Evolutionary conservation across 2,888 invertebrate species (phyloP), one percentile per base, ranked within the genome.

Genomic region (Odontocolon sp.): DNA sequence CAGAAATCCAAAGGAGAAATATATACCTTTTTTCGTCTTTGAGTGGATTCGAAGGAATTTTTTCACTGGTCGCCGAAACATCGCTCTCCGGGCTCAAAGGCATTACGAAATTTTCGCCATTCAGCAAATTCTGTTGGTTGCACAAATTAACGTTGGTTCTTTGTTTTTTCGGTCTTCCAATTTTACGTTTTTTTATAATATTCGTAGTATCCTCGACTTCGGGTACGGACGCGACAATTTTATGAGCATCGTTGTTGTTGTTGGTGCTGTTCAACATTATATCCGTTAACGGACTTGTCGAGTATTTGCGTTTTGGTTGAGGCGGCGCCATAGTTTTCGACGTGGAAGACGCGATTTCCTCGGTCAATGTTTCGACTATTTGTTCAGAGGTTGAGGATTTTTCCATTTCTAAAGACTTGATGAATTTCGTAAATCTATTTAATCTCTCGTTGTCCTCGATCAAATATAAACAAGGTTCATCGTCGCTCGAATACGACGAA

Each of bases 81-180:
- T 91, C 91, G 78, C 90, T 91, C 57, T 91, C 91, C 21, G 91
- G 91, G 75, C 91, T 91, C 11, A 89, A 77, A 3, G 91, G 91
- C 88, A 91, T 88, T 1, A 87, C 85, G 50, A 90, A 89, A 79
- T 89, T 89, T 66, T 90, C 90, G 4, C 88, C 89, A 59, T 90
- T 90, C 9, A 82, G 71, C 5, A 88, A 40, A 14, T 82, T 83
- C 50, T 84, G 85, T 5, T 84, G 79, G 56, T 78, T 72, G 54
- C 84, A 83, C 11, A 82, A 67, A 63, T 73, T 86, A 8, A 82
- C 72, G 16, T 36, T 83, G 18, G 64, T 64, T 68, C 83, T 83
- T 33, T 82, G 82, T 16, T 88, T 89, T 23, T 88, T 89, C 0
- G 85, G 79, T 18, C 86, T 79, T 14, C 87, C 84, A 14, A 88